phyloP scores from a whole-genome alignment of 2,797 vertebrate species.

The Eleutherodactylus coqui region DNA sequence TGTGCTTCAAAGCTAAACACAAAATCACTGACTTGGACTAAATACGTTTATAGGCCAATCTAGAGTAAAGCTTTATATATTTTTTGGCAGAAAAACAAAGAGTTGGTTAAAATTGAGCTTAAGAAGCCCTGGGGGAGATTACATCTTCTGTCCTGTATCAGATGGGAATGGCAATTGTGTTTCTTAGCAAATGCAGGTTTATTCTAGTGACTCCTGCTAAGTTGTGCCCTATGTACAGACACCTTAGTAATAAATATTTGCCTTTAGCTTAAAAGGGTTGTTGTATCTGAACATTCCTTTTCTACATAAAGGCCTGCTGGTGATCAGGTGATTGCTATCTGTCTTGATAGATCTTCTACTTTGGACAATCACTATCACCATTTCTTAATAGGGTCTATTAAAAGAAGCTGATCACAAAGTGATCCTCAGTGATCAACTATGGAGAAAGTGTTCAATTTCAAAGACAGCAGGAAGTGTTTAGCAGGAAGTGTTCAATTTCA shows the following conservation, averaged over 20 bases:
- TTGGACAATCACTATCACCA: too few relatives aligned
- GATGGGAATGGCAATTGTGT: background rate
- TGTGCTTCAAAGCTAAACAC: background rate
- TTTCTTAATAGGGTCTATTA: too few relatives aligned
- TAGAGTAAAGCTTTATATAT: slow-evolving; percentile 16
- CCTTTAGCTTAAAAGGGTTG: background rate
- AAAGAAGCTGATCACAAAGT: too few relatives aligned
- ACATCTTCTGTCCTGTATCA: background rate
- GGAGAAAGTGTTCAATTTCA: too few relatives aligned
- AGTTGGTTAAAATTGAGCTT: slow-evolving; percentile 6
- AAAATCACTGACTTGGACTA: background rate
- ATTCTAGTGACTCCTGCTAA: background rate
- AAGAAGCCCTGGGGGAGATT: slow-evolving; percentile 14
- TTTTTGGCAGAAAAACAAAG: slow-evolving; percentile 31
- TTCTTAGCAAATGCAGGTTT: background rate
- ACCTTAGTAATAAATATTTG: background rate
- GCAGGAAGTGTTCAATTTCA: too few relatives aligned
- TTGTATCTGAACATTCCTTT: background rate
- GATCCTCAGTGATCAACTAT: too few relatives aligned
- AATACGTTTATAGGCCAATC: slow-evolving; percentile 20
- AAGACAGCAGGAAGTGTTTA: too few relatives aligned
- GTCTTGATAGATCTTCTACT: too few relatives aligned
- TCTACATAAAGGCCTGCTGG: background rate
- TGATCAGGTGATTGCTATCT: background rate
- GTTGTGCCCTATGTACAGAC: background rate